phyloP scores from a whole-genome alignment of 2,888 invertebrate genomes.

The Erebia ligea region DNA sequence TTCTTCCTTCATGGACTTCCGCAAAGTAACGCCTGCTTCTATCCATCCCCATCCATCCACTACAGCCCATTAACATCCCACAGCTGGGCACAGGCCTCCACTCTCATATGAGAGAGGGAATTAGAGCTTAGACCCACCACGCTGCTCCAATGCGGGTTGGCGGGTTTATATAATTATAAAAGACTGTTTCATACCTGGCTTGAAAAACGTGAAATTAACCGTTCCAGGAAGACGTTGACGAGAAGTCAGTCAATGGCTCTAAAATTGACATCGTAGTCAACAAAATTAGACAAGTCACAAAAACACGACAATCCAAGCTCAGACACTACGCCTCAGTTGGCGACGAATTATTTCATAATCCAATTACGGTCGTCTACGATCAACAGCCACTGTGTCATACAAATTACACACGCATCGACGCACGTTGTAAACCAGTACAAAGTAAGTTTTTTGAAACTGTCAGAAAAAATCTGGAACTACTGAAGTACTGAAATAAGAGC shows the following conservation, averaged over 20 bases:
- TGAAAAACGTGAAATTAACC: neutral
- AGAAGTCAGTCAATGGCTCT: neutral
- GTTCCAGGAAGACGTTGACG: neutral
- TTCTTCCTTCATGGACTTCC: too few species aligned
- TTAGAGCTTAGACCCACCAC: too few species aligned
- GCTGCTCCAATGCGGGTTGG: too few species aligned
- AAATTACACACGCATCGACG: slow-evolving; percentile 34
- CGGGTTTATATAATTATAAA: too few species aligned
- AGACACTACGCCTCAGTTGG: slow-evolving; percentile 68
- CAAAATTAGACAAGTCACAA: slow-evolving; percentile 28
- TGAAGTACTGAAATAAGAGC: neutral
- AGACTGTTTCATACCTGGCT: too few species aligned
- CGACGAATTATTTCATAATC: slow-evolving; percentile 63
- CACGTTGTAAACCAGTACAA: slow-evolving; percentile 10
- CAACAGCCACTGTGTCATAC: slow-evolving; percentile 42
- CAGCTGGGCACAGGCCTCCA: too few species aligned
- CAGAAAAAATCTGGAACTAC: neutral
- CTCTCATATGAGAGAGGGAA: too few species aligned
- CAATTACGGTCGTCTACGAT: slow-evolving; percentile 56
- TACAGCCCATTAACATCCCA: too few species aligned
- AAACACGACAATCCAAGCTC: slow-evolving; percentile 37
- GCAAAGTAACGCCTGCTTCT: too few species aligned
- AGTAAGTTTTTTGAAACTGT: neutral
- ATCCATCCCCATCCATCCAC: too few species aligned
- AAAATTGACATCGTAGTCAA: slow-evolving; percentile 12